Evolutionary conservation across 1,140 invertebrate genomes (phyloP), one percentile per base, ranked within the genome.

Genomic region (Orchestia grillus): DNA sequence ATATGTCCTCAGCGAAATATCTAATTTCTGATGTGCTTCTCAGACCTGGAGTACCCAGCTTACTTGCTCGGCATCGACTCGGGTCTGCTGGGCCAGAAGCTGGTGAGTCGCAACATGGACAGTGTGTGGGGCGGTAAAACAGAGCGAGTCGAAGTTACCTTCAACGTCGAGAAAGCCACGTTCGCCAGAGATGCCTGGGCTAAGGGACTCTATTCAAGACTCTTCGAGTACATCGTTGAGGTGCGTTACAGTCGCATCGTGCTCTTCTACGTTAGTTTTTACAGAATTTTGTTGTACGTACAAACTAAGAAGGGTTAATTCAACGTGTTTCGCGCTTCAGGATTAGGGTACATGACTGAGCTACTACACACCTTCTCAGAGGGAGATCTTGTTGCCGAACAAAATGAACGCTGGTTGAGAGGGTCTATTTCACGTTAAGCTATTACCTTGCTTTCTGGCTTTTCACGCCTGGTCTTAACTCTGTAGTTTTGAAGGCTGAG

Each of bases 61-160:
- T 98, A 97, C 97, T 97, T 98, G 44, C 97, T 98, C 42, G 98
- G 98, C 92, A 98, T 98, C 87, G 98, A 98, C 57, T 96, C 97
- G 11, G 98, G 98, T 28, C 97, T 98, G 45, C 97, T 98, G 95
- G 98, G 98, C 87, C 97, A 97, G 92, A 98, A 98, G 97, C 97
- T 98, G 88, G 98, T 98, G 19, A 98, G 98, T 94, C 97, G 98
- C 1, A 97, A 98, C 96, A 98, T 98, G 97, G 98, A 98, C 97
- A 98, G 98, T 95, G 98, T 98, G 97, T 98, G 98, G 98, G 98
- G 98, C 95, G 98, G 97, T 95, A 98, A 98, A 96, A 98, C 98
- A 4, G 98, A 98, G 97, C 98, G 97, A 88, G 98, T 98, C 42
- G 98, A 98, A 96, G 98, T 98, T 41, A 98, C 98, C 0, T 97